Percentiles rank a stretch among this genome's conserved stretches.
Conservation (phyloP, 2,797 vertebrate genomes). For the Xerus rutilus region DNA sequence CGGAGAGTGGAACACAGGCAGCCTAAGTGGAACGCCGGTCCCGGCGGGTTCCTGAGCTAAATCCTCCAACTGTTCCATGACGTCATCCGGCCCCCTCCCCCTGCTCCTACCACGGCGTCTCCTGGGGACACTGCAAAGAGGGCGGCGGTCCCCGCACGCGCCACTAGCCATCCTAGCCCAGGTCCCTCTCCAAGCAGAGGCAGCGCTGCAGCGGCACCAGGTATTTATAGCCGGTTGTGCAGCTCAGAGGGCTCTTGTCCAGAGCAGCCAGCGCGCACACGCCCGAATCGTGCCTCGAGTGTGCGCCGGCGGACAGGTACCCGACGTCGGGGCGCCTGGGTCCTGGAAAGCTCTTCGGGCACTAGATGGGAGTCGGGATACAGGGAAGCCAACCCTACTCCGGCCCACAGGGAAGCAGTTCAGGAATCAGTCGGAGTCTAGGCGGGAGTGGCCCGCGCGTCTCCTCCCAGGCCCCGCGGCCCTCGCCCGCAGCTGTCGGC, state of each 20-base stretch:
- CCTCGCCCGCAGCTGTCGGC: background rate
- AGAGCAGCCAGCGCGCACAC: background rate
- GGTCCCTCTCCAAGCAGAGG: background rate
- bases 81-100: background rate
- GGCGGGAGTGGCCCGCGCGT: background rate
- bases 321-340: fast-evolving
- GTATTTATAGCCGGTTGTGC: conserved; percentile 25
- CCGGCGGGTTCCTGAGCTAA: conserved; percentile 2
- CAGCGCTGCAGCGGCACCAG: background rate
- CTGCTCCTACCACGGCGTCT: background rate
- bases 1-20: background rate
- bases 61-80: conserved; percentile 58
- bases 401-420: background rate
- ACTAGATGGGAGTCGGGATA: background rate
- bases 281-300: background rate
- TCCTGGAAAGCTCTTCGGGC: background rate
- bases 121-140: background rate
- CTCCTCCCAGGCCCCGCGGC: background rate
- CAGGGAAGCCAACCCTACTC: background rate
- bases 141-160: background rate
- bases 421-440: background rate
- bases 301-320: background rate
- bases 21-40: background rate
- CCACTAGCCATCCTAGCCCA: background rate
- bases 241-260: background rate